These are phyloP conservation scores for Limnephilus lunatus DNA, from an alignment of 2,888 invertebrate species.

Conservation along the genomic window DNA sequence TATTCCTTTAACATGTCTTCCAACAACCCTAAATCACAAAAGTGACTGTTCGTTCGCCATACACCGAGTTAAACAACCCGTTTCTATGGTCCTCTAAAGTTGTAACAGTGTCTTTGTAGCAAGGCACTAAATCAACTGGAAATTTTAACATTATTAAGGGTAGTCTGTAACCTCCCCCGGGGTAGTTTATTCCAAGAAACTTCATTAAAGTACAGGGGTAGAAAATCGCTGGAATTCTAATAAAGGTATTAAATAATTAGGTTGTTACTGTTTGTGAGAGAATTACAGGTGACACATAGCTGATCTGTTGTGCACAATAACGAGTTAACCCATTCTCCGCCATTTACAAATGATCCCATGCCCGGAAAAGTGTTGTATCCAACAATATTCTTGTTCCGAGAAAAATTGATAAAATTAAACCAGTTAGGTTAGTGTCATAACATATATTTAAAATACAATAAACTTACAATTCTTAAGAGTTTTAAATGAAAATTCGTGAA, in stretches of 20 bases:
- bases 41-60: neutral
- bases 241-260: neutral
- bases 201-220: neutral
- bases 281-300: no score
- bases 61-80: neutral
- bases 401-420: no score
- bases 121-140: neutral
- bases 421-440: no score
- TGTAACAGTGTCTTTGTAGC: neutral
- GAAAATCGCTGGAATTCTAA: neutral
- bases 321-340: no score
- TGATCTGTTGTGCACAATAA: no score
- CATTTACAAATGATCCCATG: no score
- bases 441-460: no score
- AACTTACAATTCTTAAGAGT: no score
- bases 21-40: neutral
- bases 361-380: no score
- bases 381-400: no score
- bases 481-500: no score
- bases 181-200: neutral
- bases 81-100: neutral
- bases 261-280: no score
- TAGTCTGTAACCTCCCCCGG: neutral
- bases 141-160: slow-evolving; percentile 2
- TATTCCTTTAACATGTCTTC: neutral